These are phyloP conservation scores for Hetaerina titia DNA, from an alignment of 2,888 invertebrate species.

Conservation along the genomic window DNA sequence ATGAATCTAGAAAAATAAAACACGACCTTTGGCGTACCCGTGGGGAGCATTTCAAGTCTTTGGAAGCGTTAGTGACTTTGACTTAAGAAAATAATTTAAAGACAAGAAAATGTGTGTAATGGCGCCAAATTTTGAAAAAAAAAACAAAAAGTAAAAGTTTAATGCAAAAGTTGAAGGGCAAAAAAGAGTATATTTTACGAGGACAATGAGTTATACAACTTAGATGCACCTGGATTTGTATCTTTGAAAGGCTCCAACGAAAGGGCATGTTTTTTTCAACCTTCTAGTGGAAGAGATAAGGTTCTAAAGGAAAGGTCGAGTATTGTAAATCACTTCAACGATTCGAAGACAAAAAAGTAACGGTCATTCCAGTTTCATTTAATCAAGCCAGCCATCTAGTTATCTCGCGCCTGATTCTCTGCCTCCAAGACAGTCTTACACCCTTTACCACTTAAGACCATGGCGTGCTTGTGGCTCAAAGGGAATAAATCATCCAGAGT, in stretches of 20 bases:
- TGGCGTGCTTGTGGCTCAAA: background rate
- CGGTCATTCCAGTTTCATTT: slow-evolving; percentile 11
- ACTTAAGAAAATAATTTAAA: no score
- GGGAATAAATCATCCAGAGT: background rate
- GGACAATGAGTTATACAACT: background rate
- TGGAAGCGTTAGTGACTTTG: no score
- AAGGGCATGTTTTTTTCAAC: no score
- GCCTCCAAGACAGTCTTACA: background rate
- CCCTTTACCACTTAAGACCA: slow-evolving; percentile 17
- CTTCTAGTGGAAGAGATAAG: background rate
- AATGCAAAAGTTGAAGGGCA: background rate
- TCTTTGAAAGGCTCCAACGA: background rate
- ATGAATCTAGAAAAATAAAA: no score
- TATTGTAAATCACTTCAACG: background rate
- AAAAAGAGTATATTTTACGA: background rate
- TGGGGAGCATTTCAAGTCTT: no score
- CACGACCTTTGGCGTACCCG: no score
- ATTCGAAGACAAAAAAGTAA: background rate
- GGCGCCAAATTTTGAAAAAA: background rate
- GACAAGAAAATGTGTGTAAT: background rate
- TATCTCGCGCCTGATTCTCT: background rate
- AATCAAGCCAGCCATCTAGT: slow-evolving; percentile 16
- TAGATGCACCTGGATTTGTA: background rate
- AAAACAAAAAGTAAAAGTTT: background rate
- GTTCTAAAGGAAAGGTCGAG: background rate